Conservation (phyloP, 2,113 vertebrate genomes). For the Macroglossus sobrinus region DNA sequence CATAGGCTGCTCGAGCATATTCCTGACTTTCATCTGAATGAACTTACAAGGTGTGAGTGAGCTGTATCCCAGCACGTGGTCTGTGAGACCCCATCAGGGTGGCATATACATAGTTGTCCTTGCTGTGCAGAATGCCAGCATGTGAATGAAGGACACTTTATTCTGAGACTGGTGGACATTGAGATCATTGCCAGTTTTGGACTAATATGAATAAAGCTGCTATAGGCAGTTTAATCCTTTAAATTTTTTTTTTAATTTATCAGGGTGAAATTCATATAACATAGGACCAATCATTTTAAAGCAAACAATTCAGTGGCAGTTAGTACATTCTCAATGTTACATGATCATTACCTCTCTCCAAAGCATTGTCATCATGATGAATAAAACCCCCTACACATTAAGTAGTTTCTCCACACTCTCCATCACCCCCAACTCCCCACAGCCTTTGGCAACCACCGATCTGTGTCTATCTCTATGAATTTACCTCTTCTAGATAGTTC, state of each 20-base stretch:
- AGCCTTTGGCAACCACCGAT: not conserved
- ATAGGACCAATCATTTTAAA: not conserved
- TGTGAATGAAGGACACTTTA: not conserved
- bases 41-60: accelerated
- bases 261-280: not conserved
- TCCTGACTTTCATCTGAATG: accelerated
- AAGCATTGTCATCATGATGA: not conserved
- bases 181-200: too few relatives aligned
- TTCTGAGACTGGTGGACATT: not conserved
- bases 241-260: not conserved
- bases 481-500: not conserved
- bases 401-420: not conserved
- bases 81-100: accelerated
- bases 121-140: accelerated
- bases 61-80: accelerated
- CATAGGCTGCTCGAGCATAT: accelerated
- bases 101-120: accelerated
- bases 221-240: not conserved
- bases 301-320: not conserved
- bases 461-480: not conserved
- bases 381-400: not conserved
- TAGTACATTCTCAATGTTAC: not conserved
- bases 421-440: too few relatives aligned
- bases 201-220: not conserved
- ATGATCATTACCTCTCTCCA: not conserved